Conservation (phyloP, 2,888 invertebrate genomes). For the Acanthosepion pharaonis region DNA sequence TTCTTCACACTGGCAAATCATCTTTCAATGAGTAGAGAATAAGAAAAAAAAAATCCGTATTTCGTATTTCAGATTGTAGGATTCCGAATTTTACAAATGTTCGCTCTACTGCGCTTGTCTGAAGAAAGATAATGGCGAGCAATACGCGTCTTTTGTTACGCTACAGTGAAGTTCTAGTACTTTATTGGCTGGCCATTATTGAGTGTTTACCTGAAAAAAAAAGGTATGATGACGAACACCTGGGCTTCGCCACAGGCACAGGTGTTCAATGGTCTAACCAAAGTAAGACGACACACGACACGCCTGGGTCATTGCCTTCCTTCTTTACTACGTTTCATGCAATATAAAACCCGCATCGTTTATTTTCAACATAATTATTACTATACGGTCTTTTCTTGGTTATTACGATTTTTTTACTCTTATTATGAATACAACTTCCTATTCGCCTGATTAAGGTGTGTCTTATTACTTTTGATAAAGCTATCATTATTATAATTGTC, state of each 20-base stretch:
- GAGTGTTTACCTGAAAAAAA: neutral
- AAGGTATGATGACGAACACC: neutral
- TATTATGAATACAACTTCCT: neutral
- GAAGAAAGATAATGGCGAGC: neutral
- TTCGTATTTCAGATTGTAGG: neutral
- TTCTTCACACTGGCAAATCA: too few relatives aligned
- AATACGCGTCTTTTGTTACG: constrained; percentile 6
- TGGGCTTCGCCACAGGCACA: constrained; percentile 17
- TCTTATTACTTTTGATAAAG: neutral
- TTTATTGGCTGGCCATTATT: neutral
- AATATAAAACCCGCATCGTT: neutral
- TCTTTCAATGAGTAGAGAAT: too few relatives aligned
- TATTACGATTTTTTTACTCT: neutral
- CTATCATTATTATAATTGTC: neutral
- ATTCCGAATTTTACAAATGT: neutral
- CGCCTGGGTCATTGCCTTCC: neutral
- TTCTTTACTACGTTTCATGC: neutral
- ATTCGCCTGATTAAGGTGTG: neutral
- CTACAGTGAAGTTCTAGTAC: neutral
- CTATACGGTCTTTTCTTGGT: neutral
- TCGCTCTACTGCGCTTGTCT: neutral
- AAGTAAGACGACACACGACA: constrained; percentile 4
- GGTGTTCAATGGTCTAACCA: neutral
- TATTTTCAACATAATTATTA: constrained; percentile 4
- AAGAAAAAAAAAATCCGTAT: neutral